Base-by-base conservation (phyloP, 2,113 vertebrate genomes). In the Tachysurus vachellii region DNA sequence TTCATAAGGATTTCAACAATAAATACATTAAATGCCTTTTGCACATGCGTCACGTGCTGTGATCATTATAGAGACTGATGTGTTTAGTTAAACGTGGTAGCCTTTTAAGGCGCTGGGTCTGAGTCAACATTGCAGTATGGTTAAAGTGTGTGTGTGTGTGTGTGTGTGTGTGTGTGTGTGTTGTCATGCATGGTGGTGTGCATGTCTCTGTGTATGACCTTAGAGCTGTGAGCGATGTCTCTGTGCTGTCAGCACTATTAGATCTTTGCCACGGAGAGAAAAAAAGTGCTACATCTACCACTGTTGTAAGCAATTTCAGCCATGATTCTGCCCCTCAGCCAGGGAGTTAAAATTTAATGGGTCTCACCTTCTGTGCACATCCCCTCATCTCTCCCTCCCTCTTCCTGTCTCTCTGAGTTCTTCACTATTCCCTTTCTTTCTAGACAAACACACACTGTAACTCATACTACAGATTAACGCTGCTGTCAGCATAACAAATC, bases 291-390 rank as follows among this genome's bases (percentile, higher is more conserved):
- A 88, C 91, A 91, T 90, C 91, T 92, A 91, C 86, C 90, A 89
- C 90, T 88, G 89, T 91, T 93, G 92, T 92, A 91, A 92, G 91
- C 92, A 91, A 93, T 94, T 95, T 94, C 93, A 93, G 91, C 90
- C 91, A 79, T 90, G 44, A 90, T 91, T 91, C 92, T 89, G 89
- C 91, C 92, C 91, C 89, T 93, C 92, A 90, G 92, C 91, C 79
- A 62, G 85, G 87, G 88, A 88, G 85, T 90, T 36, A 93, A 94
- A 86, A 90, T 90, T 4, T 91, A 92, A 94, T 93, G 90, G 85
- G 75, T 73, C 83, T 80, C 81, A 64, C 82, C 73, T 81, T 59
- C 80, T 56, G 42, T 85, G 54, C n/a, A 23, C 77, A 19, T 36
- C 79, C 80, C 28, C 50, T 80, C 54, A 57, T 62, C 28, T 10